Base-by-base conservation (phyloP, 2,797 vertebrate species). In the Sylvilagus floridanus region DNA sequence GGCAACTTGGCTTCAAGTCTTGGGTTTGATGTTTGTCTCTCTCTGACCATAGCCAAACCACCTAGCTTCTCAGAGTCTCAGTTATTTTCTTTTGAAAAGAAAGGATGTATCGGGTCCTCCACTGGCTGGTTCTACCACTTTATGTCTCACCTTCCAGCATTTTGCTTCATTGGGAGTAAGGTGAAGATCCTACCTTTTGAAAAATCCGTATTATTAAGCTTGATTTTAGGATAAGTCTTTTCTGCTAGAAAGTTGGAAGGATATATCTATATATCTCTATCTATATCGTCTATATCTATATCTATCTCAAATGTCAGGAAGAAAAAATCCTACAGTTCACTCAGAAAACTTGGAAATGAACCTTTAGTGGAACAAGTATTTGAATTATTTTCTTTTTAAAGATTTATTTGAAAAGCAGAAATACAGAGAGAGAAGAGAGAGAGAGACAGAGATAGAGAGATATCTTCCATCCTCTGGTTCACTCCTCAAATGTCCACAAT, bases 331-430 rank as follows among this genome's bases (percentile, higher is more conserved):
- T 47, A 76, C 12, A 82, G 52, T 86, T 96, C 22, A 81, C 60
- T 94, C 72, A 88, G 85, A 92, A 91, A 82, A 71, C 19, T 75
- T 95, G 60, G 65, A 92, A 94, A 83, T 35, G 22, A 95, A 66
- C 10, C 1, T 71, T 77, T 77, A 77, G 75, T 77, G n/a, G 30
- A 86, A 73, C 30, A 47, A 65, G 71, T 78, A 7, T 47, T 47
- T 47, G 42, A 47, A 47, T 47, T 47, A 8, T 47, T 47, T 47
- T 47, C 42, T 47, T 47, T 47, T 47, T 47, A 47, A 1, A 47
- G 42, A 47, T 47, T 47, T 47, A 47, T 47, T 47, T 47, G 42
- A 47, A 47, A 47, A 8, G 42, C 42, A 47, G 42, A 47, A 10
- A 57, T 57, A 57, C 13, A 57, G 54, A 57, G 54, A 57, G 54